A percentile compares a stretch with the other conserved stretches of the same genome.
Conservation (phyloP, 2,797 vertebrate genomes). For the Ptychobarbus kaznakovi region DNA sequence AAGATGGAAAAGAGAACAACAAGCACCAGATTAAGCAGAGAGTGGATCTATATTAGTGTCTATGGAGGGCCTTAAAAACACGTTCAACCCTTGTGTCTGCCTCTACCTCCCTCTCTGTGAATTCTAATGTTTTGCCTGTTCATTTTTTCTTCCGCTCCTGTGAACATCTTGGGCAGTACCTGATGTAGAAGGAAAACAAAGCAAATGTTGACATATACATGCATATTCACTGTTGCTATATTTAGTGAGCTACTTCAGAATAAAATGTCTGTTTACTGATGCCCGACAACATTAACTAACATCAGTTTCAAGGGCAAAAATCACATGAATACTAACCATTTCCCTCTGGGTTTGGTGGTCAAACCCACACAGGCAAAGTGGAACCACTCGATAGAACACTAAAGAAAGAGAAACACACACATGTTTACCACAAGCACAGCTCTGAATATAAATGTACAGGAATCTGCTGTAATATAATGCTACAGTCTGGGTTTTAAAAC, state of each 20-base stretch:
- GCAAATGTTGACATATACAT: neutral
- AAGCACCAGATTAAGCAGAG: slow-evolving; percentile 66
- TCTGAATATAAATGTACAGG: neutral
- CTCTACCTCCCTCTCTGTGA: slow-evolving; percentile 39
- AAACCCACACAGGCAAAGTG: slow-evolving; percentile 91
- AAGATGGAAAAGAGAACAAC: slow-evolving; percentile 57
- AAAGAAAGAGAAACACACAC: slow-evolving; percentile 43
- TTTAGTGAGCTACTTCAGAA: neutral
- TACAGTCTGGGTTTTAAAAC: neutral
- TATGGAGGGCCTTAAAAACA: slow-evolving; percentile 33
- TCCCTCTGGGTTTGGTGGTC: slow-evolving; percentile 89
- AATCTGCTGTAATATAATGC: neutral
- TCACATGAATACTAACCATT: slow-evolving; percentile 80
- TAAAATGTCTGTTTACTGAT: neutral
- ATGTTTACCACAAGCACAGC: neutral
- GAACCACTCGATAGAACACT: slow-evolving; percentile 93
- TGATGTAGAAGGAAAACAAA: slow-evolving; percentile 1
- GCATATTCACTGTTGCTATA: neutral
- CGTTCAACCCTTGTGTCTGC: slow-evolving; percentile 38
- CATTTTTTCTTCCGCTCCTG: slow-evolving; percentile 69
- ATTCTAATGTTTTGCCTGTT: slow-evolving; percentile 21
- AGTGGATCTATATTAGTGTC: slow-evolving; percentile 64
- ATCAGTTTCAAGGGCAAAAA: slow-evolving; percentile 1
- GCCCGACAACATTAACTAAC: neutral
- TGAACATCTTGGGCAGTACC: slow-evolving; percentile 68